Evolutionary conservation across 2,888 invertebrate genomes (phyloP).

Genomic region (Drosophila multiciliata): DNA sequence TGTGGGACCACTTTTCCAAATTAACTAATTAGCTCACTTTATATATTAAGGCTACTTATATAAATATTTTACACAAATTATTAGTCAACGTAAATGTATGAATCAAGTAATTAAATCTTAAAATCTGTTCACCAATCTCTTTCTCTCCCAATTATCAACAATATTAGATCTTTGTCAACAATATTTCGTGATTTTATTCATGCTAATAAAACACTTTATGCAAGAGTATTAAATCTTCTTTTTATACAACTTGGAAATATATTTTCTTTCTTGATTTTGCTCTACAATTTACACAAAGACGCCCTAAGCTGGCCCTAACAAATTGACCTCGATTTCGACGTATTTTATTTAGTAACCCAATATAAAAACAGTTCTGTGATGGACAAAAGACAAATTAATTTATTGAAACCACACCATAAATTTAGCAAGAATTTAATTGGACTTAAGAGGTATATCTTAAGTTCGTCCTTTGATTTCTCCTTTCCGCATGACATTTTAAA

Average conservation of each 20-base stretch:
- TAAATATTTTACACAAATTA: not conserved
- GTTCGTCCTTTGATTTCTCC: not conserved
- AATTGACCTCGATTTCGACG: slow-evolving; percentile 35
- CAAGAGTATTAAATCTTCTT: not conserved
- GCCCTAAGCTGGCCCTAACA: slow-evolving; percentile 21
- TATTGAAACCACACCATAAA: slow-evolving; percentile 31
- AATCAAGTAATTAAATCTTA: not conserved
- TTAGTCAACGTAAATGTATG: not conserved
- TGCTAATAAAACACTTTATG: no score
- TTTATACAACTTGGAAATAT: not conserved
- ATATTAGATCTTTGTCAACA: not conserved
- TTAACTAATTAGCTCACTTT: not conserved
- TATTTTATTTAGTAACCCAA: slow-evolving; percentile 57
- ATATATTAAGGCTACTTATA: not conserved
- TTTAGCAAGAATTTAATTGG: slow-evolving; percentile 34
- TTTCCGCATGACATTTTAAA: slow-evolving; percentile 28
- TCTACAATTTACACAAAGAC: slow-evolving; percentile 56
- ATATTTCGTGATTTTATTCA: not conserved
- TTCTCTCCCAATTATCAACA: not conserved
- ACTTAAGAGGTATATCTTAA: slow-evolving; percentile 17
- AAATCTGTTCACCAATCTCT: not conserved
- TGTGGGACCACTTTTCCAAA: not conserved
- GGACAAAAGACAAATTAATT: slow-evolving; percentile 35
- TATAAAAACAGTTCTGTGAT: slow-evolving; percentile 5
- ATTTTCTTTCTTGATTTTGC: slow-evolving; percentile 36